phyloP scores from a whole-genome alignment of 2,113 vertebrate species.

The Candoia aspera region DNA sequence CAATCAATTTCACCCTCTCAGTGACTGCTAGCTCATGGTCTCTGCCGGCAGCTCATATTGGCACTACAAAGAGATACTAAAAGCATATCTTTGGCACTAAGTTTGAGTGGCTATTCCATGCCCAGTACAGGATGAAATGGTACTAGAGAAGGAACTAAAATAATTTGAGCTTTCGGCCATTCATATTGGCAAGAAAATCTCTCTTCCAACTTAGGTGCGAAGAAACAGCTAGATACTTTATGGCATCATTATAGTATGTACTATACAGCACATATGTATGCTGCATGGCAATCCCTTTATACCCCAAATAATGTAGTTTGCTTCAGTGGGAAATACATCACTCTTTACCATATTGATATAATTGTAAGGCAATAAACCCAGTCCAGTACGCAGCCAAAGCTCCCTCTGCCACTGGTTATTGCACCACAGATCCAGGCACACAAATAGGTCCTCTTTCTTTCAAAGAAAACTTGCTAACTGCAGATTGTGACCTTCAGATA shows the following conservation, averaged over 20 bases:
- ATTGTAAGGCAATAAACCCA: background rate
- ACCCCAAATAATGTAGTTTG: background rate
- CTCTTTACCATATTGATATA: background rate
- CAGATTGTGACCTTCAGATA: constrained; percentile 46
- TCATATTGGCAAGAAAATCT: background rate
- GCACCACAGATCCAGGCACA: background rate
- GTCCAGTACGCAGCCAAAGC: background rate
- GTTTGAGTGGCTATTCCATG: background rate
- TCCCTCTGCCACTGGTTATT: background rate
- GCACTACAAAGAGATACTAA: background rate
- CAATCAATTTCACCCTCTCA: background rate
- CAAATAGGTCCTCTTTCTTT: background rate
- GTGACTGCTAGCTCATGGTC: background rate
- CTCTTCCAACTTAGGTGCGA: background rate
- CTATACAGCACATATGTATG: background rate
- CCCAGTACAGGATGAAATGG: background rate
- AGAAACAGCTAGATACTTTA: background rate
- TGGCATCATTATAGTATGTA: background rate
- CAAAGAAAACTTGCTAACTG: constrained; percentile 43
- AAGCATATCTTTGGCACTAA: background rate
- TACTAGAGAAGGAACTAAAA: background rate
- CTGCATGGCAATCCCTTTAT: background rate
- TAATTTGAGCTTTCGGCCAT: background rate
- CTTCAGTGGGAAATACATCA: constrained; percentile 15
- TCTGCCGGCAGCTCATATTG: background rate